Base-by-base conservation (phyloP, 1,140 invertebrate species). In the Radopholus similis region DNA sequence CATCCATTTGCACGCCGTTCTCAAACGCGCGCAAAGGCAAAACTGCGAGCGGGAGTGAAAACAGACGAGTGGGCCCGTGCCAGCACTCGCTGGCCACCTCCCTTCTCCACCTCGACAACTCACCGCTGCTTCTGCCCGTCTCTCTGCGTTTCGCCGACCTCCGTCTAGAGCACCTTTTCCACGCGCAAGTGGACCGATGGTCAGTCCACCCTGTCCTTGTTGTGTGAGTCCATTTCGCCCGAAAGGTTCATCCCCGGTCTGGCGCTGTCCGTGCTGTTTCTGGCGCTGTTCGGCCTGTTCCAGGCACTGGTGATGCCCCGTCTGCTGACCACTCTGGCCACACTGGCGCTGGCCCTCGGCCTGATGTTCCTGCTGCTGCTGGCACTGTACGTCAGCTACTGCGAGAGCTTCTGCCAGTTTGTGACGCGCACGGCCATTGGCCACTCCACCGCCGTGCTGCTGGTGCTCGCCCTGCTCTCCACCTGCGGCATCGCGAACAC, bases 391-490 rank as follows among this genome's bases (percentile, higher is more conserved):
- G 66, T 79, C 28, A 75, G 73, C 56, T 75, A 72, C 37, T 83
- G 82, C 63, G 75, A 83, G 77, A 82, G 67, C 21, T 81, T 81
- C 62, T 83, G 81, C 30, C 75, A 81, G 53, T 81, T 81, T 40
- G 73, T 81, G 8, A 81, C 78, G 4, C 58, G 78, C 21, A 81
- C 78, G 11, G 73, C 78, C 2, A 47, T 67, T 47, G 78, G 78
- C 9, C 78, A 82, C 65, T 80, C 78, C 23, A 67, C 81, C 40
- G 64, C 78, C 15, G 78, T 81, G 34, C 63, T 83, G n/a, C 53
- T 81, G 9, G 71, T 81, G 23, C 49, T 83, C 11, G 66, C 70
- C 2, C 55, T 83, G 30, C 59, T 81, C 5, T 81, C 74, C 57
- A 66, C 73, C n/a, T 83, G 81, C 57, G 78, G 81, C 53, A 71